phyloP scores from a whole-genome alignment of 1,140 invertebrate species.

The Drosophila saltans region DNA sequence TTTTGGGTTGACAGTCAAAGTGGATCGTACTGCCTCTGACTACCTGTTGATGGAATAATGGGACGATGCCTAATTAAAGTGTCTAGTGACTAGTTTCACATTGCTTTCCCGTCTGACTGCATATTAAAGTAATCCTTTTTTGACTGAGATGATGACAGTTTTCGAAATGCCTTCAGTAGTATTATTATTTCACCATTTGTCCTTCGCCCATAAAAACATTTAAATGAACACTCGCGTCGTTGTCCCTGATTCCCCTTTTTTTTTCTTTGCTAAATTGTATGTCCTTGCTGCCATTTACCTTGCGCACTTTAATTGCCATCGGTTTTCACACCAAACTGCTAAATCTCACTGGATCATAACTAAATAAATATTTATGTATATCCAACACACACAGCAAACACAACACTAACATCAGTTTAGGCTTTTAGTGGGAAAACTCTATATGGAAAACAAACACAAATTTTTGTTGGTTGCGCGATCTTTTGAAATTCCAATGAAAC shows the following conservation, averaged over 20 bases:
- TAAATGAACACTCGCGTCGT: not conserved
- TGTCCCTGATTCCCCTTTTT: not conserved
- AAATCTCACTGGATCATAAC: slow-evolving; percentile 69
- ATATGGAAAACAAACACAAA: slow-evolving; percentile 5
- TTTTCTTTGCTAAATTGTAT: not conserved
- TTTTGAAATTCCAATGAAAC: slow-evolving; percentile 41
- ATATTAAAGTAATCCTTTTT: slow-evolving; percentile 25
- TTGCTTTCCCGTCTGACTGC: slow-evolving; percentile 12
- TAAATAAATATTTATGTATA: slow-evolving; percentile 78
- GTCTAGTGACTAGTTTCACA: slow-evolving; percentile 10
- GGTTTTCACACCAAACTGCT: slow-evolving; percentile 70
- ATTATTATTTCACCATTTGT: not conserved
- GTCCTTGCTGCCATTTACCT: slow-evolving; percentile 45
- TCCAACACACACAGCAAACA: slow-evolving; percentile 20
- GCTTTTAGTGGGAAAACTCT: slow-evolving; percentile 73
- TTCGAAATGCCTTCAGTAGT: not conserved
- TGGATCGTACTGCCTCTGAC: not conserved
- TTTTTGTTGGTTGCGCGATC: slow-evolving; percentile 37
- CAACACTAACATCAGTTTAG: slow-evolving; percentile 55
- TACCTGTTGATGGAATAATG: slow-evolving; percentile 21
- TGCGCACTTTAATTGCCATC: slow-evolving; percentile 26
- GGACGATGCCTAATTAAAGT: slow-evolving; percentile 46
- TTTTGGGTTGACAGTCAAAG: slow-evolving; percentile 39
- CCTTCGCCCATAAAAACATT: slow-evolving; percentile 6
- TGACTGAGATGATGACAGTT: not conserved